These are phyloP conservation scores for Sipha flava DNA, from an alignment of 1,140 invertebrate species.

Conservation along the genomic window DNA sequence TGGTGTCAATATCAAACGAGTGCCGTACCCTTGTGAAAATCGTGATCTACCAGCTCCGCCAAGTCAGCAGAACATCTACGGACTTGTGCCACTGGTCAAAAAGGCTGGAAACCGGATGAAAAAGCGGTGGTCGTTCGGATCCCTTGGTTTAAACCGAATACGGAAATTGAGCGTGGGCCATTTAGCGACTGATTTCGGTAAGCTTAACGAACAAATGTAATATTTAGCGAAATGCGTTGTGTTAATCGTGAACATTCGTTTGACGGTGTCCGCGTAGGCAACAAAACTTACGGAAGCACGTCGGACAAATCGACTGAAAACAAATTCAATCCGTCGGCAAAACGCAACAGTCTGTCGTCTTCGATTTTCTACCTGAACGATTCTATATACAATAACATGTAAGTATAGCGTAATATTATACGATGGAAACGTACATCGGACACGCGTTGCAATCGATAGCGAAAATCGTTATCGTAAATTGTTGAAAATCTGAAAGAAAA, in stretches of 20 bases:
- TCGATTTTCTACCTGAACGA: background rate
- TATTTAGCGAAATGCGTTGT: no score
- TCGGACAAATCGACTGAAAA: background rate
- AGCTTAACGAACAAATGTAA: background rate
- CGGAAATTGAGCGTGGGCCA: conserved; percentile 34
- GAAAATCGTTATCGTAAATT: no score
- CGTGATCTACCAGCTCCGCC: background rate
- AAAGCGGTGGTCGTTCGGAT: conserved; percentile 37
- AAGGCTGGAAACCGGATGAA: conserved; percentile 37
- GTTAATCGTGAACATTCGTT: background rate
- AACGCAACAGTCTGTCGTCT: background rate
- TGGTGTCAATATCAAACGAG: background rate
- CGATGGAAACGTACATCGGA: no score
- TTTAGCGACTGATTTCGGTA: background rate
- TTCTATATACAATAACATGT: background rate
- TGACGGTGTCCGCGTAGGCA: background rate
- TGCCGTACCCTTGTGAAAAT: conserved; percentile 4
- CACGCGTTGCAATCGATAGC: no score
- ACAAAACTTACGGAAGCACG: background rate
- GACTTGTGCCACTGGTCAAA: conserved; percentile 35
- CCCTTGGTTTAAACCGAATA: conserved; percentile 36
- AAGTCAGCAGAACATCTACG: conserved; percentile 35
- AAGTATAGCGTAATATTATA: no score
- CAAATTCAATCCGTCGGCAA: background rate
- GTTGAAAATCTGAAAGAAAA: no score